Evolutionary conservation across 1,140 invertebrate species (phyloP).

Genomic region (Drusus annulatus): DNA sequence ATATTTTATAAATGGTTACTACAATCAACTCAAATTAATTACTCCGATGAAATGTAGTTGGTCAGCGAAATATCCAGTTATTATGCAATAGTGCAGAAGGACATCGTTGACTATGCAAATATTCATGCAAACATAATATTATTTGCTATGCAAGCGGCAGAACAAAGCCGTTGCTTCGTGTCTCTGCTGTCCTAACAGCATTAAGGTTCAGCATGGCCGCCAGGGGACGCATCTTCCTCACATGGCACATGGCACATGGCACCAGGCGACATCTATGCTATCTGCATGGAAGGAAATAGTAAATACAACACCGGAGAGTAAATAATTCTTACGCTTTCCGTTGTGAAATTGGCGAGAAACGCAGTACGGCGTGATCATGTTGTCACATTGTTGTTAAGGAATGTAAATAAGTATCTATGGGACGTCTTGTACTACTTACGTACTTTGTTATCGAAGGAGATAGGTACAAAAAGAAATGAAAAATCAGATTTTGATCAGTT

Average conservation of each 20-base stretch:
- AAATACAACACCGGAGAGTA: slow-evolving; percentile 19
- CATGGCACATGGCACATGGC: background rate
- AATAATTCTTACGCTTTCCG: slow-evolving; percentile 6
- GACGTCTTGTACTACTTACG: too few species aligned
- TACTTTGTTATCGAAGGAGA: too few species aligned
- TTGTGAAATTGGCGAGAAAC: too few species aligned
- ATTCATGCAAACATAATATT: background rate
- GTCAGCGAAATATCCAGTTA: background rate
- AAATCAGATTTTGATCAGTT: too few species aligned
- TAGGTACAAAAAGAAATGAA: too few species aligned
- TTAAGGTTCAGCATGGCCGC: slow-evolving; percentile 36
- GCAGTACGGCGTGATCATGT: too few species aligned
- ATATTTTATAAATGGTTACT: too few species aligned
- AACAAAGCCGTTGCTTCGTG: slow-evolving; percentile 46
- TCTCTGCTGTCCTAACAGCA: slow-evolving; percentile 47
- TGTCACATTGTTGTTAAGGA: too few species aligned
- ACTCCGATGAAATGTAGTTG: background rate
- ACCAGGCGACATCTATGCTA: background rate
- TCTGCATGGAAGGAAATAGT: slow-evolving; percentile 6
- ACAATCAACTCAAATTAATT: too few species aligned
- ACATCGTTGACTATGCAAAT: slow-evolving; percentile 20
- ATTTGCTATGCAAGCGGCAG: slow-evolving; percentile 50
- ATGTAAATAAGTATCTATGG: too few species aligned
- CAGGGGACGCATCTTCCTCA: slow-evolving; percentile 36
- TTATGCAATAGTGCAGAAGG: background rate